phyloP scores from a whole-genome alignment of 2,888 invertebrate species.

The Xylota segnis region DNA sequence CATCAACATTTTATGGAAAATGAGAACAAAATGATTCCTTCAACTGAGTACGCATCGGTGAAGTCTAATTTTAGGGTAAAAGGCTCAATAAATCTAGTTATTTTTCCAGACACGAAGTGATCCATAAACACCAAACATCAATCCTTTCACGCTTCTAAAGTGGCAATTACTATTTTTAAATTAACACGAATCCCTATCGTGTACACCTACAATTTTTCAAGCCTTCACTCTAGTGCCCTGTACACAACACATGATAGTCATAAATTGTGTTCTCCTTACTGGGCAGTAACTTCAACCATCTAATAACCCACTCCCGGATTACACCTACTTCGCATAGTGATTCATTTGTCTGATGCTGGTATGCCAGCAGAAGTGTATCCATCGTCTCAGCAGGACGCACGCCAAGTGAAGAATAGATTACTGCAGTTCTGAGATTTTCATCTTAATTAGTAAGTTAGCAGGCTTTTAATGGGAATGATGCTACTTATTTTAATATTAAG shows the following conservation, averaged over 20 bases:
- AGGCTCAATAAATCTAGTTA: too few relatives aligned
- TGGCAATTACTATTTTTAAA: not conserved
- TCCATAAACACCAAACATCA: not conserved
- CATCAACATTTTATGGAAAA: too few relatives aligned
- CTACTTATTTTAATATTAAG: conserved; percentile 60
- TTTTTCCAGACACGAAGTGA: too few relatives aligned
- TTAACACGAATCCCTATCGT: not conserved
- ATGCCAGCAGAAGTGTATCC: conserved; percentile 3
- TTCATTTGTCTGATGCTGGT: conserved; percentile 51
- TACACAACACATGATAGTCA: not conserved
- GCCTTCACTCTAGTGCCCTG: not conserved
- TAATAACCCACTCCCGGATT: conserved; percentile 60
- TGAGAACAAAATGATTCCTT: too few relatives aligned
- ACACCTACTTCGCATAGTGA: conserved; percentile 64
- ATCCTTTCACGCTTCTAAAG: not conserved
- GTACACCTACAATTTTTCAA: not conserved
- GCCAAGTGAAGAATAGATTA: conserved; percentile 31
- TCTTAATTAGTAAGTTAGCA: conserved; percentile 68
- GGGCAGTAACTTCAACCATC: conserved; percentile 33
- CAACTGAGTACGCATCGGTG: too few relatives aligned
- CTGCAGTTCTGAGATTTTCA: conserved; percentile 55
- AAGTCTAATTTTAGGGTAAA: too few relatives aligned
- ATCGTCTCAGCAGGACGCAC: not conserved
- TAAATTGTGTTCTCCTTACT: not conserved
- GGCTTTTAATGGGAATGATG: conserved; percentile 36